These are phyloP conservation scores for Simalia tracyae DNA, from an alignment of 2,797 vertebrate genomes.

Conservation along the genomic window DNA sequence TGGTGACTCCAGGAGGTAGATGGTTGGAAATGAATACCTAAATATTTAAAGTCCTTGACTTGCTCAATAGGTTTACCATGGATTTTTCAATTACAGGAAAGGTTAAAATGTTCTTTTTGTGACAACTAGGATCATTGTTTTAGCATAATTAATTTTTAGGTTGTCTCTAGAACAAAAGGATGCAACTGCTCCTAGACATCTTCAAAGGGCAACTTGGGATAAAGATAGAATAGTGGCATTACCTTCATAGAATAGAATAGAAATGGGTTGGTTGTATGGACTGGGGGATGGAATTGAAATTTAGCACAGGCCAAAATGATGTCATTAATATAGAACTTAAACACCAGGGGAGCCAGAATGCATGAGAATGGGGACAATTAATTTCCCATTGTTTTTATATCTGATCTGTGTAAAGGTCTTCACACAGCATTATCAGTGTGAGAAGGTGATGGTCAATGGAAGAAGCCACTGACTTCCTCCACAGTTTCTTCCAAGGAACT, in stretches of 20 bases:
- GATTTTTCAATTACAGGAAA: not conserved
- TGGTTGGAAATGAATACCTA: not conserved
- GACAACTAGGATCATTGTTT: not conserved
- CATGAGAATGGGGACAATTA: not conserved
- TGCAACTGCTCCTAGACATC: not conserved
- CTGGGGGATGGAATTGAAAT: not conserved
- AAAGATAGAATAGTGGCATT: not conserved
- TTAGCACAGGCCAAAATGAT: not conserved
- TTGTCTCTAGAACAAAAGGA: not conserved
- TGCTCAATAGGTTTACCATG: not conserved
- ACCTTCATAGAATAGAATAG: not conserved
- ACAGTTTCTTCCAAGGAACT: not conserved
- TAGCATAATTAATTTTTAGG: not conserved
- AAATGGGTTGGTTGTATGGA: not conserved
- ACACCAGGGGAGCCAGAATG: not conserved
- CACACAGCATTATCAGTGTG: not conserved
- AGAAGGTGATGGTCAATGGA: not conserved
- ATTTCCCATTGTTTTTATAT: not conserved
- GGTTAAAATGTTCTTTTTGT: not conserved
- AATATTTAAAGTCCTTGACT: not conserved
- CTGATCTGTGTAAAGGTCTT: not conserved
- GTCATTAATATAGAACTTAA: not conserved
- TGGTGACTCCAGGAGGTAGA: not conserved
- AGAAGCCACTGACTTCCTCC: not conserved
- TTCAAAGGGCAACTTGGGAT: not conserved